These are phyloP conservation scores for Chaetura pelagica DNA, from an alignment of 2,113 vertebrate species.

Conservation along the genomic window DNA sequence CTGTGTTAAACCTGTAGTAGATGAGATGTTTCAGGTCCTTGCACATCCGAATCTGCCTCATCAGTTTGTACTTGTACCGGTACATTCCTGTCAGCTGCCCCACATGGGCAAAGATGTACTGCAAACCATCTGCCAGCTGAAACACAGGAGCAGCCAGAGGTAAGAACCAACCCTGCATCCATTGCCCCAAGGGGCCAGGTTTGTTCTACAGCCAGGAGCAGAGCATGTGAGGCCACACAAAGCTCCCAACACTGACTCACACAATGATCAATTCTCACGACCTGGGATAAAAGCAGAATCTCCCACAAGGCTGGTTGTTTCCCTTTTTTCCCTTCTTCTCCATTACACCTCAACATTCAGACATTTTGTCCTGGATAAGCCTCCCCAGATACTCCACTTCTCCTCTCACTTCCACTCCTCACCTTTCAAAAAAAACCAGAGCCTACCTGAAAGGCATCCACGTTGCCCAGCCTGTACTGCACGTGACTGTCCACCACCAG, in stretches of 20 bases:
- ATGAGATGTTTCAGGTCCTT: slow-evolving; percentile 99
- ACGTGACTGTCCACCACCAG: slow-evolving; percentile 98
- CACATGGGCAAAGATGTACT: slow-evolving; percentile 99
- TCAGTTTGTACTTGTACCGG: slow-evolving; percentile 98
- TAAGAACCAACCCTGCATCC: background rate
- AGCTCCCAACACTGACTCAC: background rate
- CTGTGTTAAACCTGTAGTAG: slow-evolving; percentile 98
- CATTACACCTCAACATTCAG: fast-evolving
- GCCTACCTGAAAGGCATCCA: slow-evolving; percentile 95
- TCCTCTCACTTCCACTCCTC: background rate
- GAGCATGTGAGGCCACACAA: background rate
- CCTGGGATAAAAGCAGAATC: background rate
- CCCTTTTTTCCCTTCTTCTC: background rate
- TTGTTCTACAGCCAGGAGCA: background rate
- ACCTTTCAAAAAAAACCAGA: background rate
- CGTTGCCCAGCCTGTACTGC: slow-evolving; percentile 96
- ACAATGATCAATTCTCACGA: background rate
- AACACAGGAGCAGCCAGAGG: background rate
- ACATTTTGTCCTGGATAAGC: background rate
- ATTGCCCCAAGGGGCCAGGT: background rate
- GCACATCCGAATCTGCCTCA: slow-evolving; percentile 99
- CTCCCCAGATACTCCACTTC: background rate
- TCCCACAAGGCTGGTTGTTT: fast-evolving
- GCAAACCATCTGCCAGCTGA: slow-evolving; percentile 93
- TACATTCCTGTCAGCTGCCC: slow-evolving; percentile 99